These are phyloP conservation scores for Cranoglanis bouderius DNA, from an alignment of 2,113 vertebrate species.

Conservation along the genomic window DNA sequence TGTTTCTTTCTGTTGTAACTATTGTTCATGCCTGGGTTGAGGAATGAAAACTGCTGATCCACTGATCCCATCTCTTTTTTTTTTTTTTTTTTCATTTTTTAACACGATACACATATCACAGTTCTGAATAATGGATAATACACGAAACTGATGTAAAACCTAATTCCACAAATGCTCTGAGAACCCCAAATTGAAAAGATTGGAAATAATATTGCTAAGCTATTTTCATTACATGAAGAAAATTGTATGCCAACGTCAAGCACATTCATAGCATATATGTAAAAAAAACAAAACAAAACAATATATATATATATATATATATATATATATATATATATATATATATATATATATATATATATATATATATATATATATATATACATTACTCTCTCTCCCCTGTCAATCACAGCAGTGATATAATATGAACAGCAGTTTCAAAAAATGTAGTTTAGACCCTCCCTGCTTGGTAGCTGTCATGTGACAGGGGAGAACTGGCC, in stretches of 20 bases:
- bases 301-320: too few species aligned
- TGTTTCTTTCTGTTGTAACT: slow-evolving; percentile 9
- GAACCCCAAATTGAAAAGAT: not conserved
- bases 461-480: not conserved
- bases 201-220: not conserved
- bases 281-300: not conserved
- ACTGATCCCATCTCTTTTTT: not conserved
- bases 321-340: too few species aligned
- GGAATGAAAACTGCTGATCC: slow-evolving; percentile 33
- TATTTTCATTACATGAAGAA: not conserved
- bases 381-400: too few species aligned
- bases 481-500: not conserved
- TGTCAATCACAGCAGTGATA: too few species aligned
- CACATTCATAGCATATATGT: not conserved
- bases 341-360: too few species aligned
- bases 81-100: not conserved
- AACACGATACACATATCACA: not conserved
- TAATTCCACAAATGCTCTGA: not conserved
- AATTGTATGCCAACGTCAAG: not conserved
- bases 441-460: not conserved
- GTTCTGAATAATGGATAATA: not conserved
- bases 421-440: not conserved
- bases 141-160: not conserved
- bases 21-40: slow-evolving; percentile 53
- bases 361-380: too few species aligned